phyloP scores from a whole-genome alignment of 2,797 vertebrate genomes.

The Rhinogobio ventralis region DNA sequence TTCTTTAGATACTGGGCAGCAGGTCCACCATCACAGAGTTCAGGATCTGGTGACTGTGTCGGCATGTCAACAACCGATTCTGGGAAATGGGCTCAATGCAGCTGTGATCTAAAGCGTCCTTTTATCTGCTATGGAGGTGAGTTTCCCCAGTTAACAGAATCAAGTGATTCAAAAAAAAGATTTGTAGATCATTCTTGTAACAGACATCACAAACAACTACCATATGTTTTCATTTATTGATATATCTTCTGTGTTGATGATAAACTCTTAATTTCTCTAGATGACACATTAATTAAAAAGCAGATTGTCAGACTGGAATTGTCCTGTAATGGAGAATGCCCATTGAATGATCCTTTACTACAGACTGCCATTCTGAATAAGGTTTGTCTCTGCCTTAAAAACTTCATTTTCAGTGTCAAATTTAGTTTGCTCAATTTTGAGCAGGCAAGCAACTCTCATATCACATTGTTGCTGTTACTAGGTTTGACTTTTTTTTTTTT shows the following conservation, averaged over 20 bases:
- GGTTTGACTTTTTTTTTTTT: background rate
- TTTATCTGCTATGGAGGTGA: conserved; percentile 53
- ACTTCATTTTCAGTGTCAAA: background rate
- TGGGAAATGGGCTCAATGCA: conserved; percentile 18
- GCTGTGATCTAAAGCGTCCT: background rate
- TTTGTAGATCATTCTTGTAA: background rate
- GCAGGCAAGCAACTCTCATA: background rate
- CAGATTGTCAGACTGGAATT: background rate
- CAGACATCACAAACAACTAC: background rate
- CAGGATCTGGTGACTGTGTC: conserved; percentile 9
- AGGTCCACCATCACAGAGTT: background rate
- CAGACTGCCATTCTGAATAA: conserved; percentile 4
- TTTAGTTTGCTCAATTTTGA: background rate
- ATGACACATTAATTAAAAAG: background rate
- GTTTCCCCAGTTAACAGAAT: background rate
- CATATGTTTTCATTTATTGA: background rate
- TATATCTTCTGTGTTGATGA: background rate
- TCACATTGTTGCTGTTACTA: background rate
- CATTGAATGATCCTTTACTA: background rate
- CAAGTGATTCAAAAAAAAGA: background rate
- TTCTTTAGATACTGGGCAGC: conserved; percentile 34
- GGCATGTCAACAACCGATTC: background rate
- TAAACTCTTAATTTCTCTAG: background rate
- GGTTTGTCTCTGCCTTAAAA: background rate
- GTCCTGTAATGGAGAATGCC: conserved; percentile 2